phyloP scores from a whole-genome alignment of 2,113 vertebrate species.

The Leucosticte australis region DNA sequence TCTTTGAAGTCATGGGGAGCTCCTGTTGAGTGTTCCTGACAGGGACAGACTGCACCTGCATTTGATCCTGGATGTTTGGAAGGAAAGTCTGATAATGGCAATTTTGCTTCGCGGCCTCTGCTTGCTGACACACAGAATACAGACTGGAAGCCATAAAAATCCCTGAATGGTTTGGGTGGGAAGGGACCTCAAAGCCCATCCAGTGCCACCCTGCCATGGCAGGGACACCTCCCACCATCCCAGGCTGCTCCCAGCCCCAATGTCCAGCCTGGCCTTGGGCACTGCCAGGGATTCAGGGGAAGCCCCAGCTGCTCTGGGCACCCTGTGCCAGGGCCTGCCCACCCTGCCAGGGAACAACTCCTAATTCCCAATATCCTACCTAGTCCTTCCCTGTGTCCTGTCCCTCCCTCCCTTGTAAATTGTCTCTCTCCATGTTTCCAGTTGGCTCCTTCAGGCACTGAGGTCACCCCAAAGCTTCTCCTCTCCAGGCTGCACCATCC shows the following conservation, averaged over 20 bases:
- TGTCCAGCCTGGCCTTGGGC: background rate
- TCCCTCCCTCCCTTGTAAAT: background rate
- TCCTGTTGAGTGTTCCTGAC: background rate
- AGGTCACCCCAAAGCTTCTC: background rate
- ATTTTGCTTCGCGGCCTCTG: background rate
- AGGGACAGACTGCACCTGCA: background rate
- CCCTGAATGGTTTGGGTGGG: background rate
- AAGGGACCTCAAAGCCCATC: background rate
- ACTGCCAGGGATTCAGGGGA: background rate
- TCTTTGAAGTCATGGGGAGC: slow-evolving; percentile 8
- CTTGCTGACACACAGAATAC: background rate
- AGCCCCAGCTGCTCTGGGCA: background rate
- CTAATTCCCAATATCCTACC: background rate
- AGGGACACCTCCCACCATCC: background rate
- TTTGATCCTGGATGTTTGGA: background rate
- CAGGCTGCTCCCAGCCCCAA: background rate
- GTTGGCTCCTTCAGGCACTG: background rate
- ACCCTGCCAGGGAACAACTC: rapidly evolving
- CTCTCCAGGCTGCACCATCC: background rate
- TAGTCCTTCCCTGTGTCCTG: background rate
- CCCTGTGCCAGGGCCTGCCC: background rate
- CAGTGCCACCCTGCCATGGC: background rate
- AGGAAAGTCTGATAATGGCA: background rate
- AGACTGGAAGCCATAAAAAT: background rate
- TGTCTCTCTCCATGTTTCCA: background rate